Conservation (phyloP, 2,797 vertebrate genomes). For the Atherinosoma microstoma region DNA sequence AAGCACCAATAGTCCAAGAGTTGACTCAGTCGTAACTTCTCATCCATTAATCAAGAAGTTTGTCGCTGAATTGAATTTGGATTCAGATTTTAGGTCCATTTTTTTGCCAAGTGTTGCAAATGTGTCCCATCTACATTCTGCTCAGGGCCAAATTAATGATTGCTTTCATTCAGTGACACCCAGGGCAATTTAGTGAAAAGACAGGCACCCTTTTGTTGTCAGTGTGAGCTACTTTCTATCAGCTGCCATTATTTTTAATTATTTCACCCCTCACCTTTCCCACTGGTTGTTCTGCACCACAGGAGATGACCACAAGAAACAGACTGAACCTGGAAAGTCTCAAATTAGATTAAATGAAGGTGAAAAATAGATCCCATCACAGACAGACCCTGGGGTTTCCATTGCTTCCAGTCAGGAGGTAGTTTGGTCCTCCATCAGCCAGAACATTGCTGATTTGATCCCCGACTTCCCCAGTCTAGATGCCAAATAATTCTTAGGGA, state of each 20-base stretch:
- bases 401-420: constrained; percentile 10
- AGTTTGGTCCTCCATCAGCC: neutral
- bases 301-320: constrained; percentile 37
- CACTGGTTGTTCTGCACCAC: constrained; percentile 43
- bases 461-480: no score
- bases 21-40: constrained; percentile 20
- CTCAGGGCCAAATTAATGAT: constrained; percentile 9
- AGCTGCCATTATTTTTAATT: constrained; percentile 66
- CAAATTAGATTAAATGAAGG: constrained; percentile 51
- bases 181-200: constrained; percentile 22
- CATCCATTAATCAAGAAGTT: constrained; percentile 38
- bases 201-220: constrained; percentile 20
- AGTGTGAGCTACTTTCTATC: constrained; percentile 45
- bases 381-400: constrained; percentile 11
- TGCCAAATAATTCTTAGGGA: no score
- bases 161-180: constrained; percentile 17
- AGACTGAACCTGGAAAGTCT: constrained; percentile 52
- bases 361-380: constrained; percentile 33
- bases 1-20: constrained; percentile 4
- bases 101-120: constrained; percentile 3
- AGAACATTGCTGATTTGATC: neutral
- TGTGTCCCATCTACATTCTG: constrained; percentile 40
- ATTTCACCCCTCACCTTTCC: constrained; percentile 32
- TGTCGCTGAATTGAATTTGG: constrained; percentile 14
- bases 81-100: constrained; percentile 3